Evolutionary conservation across 1,140 invertebrate genomes (phyloP).

Genomic region (Sarcophaga bullata): DNA sequence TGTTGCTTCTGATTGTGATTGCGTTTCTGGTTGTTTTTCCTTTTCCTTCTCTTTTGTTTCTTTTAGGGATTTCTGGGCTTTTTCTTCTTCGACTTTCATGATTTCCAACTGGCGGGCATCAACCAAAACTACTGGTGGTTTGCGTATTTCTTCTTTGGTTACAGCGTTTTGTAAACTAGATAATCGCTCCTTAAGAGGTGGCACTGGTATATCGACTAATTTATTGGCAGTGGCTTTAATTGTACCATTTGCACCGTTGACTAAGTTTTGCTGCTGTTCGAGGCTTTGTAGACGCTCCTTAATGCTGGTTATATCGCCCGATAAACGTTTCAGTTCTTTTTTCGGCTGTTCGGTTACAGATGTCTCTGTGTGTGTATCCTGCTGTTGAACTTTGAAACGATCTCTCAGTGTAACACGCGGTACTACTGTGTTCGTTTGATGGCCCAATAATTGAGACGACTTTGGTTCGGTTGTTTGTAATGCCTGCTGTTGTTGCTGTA

Average conservation of each 20-base stretch:
- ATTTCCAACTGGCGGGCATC: constrained; percentile 63
- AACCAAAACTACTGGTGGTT: constrained; percentile 59
- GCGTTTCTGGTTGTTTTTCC: constrained; percentile 19
- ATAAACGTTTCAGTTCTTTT: constrained; percentile 68
- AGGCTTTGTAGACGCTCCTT: constrained; percentile 73
- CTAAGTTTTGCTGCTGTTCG: constrained; percentile 70
- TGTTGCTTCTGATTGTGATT: not conserved
- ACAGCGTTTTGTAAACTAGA: constrained; percentile 62
- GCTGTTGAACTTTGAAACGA: constrained; percentile 48
- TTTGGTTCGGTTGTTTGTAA: constrained; percentile 59
- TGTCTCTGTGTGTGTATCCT: constrained; percentile 47
- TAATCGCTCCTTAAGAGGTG: constrained; percentile 61
- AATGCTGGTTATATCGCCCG: constrained; percentile 72
- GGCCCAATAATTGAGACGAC: constrained; percentile 5
- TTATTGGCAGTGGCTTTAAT: constrained; percentile 54
- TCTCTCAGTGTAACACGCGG: constrained; percentile 57
- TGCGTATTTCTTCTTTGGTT: constrained; percentile 61
- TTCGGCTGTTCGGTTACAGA: constrained; percentile 58
- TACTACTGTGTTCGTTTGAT: constrained; percentile 41
- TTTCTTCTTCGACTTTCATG: constrained; percentile 59
- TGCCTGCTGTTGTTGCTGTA: not conserved
- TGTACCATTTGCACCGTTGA: constrained; percentile 51
- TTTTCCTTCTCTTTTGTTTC: constrained; percentile 42
- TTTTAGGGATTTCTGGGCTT: constrained; percentile 46
- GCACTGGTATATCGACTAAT: constrained; percentile 63